Evolutionary conservation across 2,888 invertebrate genomes (phyloP).

Genomic region (Syrista parreyssii): DNA sequence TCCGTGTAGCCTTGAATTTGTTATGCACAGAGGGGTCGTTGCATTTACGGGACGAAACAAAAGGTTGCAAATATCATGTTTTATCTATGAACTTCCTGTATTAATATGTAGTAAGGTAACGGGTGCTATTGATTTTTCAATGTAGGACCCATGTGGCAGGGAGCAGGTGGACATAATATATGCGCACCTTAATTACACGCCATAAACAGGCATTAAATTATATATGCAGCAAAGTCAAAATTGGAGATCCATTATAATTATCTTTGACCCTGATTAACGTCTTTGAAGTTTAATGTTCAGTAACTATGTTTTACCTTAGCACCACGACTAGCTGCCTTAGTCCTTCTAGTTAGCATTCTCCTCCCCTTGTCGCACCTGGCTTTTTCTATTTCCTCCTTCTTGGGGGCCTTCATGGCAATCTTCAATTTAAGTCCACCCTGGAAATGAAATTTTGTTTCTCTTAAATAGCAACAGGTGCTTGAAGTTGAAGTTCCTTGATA

Average conservation of each 20-base stretch:
- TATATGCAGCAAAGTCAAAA: background rate
- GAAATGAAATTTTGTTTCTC: constrained; percentile 13
- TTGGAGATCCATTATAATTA: background rate
- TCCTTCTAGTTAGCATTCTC: constrained; percentile 46
- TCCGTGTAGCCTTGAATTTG: background rate
- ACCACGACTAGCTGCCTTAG: constrained; percentile 48
- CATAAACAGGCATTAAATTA: background rate
- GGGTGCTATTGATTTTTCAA: constrained; percentile 18
- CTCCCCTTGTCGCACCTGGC: constrained; percentile 51
- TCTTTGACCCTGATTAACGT: background rate
- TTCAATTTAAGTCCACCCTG: constrained; percentile 68
- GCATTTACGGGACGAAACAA: background rate
- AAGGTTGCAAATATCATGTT: background rate
- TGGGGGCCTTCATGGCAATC: constrained; percentile 67
- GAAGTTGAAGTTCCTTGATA: background rate
- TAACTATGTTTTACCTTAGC: constrained; percentile 47
- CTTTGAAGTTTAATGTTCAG: background rate
- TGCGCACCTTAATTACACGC: constrained; percentile 14
- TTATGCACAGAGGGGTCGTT: background rate
- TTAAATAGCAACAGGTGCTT: background rate
- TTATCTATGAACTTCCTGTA: background rate
- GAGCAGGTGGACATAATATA: constrained; percentile 22
- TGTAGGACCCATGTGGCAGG: constrained; percentile 14
- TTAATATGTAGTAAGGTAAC: background rate
- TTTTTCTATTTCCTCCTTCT: constrained; percentile 59